Evolutionary conservation across 2,888 invertebrate genomes (phyloP).

Genomic region (Drosophila putrida): DNA sequence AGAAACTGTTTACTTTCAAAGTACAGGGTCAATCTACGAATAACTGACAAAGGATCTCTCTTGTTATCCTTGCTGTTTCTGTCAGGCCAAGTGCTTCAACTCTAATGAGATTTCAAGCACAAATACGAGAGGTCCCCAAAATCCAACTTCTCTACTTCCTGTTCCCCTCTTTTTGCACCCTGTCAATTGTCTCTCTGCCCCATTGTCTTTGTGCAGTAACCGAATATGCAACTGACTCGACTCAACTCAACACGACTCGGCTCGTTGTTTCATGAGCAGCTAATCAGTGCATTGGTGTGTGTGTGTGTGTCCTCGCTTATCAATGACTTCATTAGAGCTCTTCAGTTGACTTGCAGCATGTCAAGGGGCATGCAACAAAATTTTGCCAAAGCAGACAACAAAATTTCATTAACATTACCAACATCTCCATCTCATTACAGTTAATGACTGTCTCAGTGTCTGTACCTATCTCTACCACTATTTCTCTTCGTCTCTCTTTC

Average conservation of each 20-base stretch:
- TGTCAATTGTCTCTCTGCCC: conserved; percentile 16
- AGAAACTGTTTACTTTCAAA: too few relatives aligned
- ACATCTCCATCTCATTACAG: conserved; percentile 66
- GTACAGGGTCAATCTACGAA: too few relatives aligned
- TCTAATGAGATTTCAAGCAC: conserved; percentile 80
- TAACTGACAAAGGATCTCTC: conserved; percentile 8
- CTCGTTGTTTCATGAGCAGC: conserved; percentile 38
- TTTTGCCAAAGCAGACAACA: conserved; percentile 59
- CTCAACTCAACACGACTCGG: conserved; percentile 8
- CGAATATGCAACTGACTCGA: conserved; percentile 65
- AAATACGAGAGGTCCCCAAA: conserved; percentile 55
- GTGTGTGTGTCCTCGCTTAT: conserved; percentile 54
- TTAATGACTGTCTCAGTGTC: conserved; percentile 57
- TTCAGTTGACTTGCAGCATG: conserved; percentile 42
- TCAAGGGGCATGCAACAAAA: conserved; percentile 31
- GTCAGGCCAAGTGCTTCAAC: conserved; percentile 71
- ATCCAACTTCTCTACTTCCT: neutral
- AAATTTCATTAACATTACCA: conserved; percentile 80
- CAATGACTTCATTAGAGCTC: conserved; percentile 79
- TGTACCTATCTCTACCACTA: neutral
- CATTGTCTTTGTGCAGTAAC: conserved; percentile 66
- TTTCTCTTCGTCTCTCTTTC: neutral
- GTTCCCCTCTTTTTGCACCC: neutral
- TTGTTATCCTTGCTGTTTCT: conserved; percentile 30
- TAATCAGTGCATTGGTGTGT: conserved; percentile 56